phyloP scores from a whole-genome alignment of 2,888 invertebrate species.

The Limnephilus marmoratus region DNA sequence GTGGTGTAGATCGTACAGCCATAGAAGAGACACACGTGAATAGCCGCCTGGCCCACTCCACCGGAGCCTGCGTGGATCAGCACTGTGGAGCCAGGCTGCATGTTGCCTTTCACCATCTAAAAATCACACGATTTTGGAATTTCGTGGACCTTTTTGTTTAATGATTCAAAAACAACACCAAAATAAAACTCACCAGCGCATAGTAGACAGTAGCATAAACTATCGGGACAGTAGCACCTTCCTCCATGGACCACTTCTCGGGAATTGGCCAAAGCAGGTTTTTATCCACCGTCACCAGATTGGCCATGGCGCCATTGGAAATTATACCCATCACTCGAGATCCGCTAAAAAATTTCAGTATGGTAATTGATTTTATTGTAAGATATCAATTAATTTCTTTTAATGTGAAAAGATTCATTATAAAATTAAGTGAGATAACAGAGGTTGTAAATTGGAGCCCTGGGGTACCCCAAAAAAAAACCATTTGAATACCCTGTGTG shows the following conservation, averaged over 20 bases:
- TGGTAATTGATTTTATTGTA: too few relatives aligned
- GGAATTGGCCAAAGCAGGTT: constrained; percentile 83
- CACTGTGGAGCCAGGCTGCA: constrained; percentile 89
- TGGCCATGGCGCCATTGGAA: constrained; percentile 78
- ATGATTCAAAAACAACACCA: not conserved
- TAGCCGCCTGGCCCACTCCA: constrained; percentile 98
- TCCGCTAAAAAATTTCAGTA: constrained; percentile 71
- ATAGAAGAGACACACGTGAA: constrained; percentile 92
- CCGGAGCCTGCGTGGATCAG: constrained; percentile 97
- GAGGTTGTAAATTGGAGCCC: too few relatives aligned
- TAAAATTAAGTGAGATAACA: too few relatives aligned
- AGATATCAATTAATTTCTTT: too few relatives aligned
- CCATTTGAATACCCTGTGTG: too few relatives aligned
- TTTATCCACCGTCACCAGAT: constrained; percentile 78
- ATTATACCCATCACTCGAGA: constrained; percentile 83
- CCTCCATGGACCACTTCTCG: constrained; percentile 83
- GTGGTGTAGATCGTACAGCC: constrained; percentile 96
- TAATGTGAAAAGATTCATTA: not conserved
- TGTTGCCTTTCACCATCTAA: constrained; percentile 81
- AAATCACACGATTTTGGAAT: not conserved
- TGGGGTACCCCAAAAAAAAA: too few relatives aligned
- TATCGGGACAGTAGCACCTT: constrained; percentile 89
- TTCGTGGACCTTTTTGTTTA: too few relatives aligned
- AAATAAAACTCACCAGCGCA: constrained; percentile 72
- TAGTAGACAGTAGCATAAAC: constrained; percentile 84